These are phyloP conservation scores for Musca domestica DNA, from an alignment of 1,140 invertebrate genomes.

Conservation along the genomic window DNA sequence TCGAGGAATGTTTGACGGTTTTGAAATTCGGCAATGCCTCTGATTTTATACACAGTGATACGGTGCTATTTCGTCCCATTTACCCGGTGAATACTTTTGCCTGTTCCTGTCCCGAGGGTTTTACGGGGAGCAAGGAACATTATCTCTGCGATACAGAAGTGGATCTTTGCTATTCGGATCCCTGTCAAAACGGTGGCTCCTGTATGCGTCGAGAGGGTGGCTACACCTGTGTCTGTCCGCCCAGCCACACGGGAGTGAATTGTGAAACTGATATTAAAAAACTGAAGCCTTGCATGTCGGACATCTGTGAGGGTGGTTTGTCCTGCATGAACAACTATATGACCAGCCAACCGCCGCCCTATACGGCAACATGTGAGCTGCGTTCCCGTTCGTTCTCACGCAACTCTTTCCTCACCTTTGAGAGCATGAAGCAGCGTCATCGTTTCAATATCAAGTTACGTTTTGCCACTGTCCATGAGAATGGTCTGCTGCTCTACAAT, in stretches of 20 bases:
- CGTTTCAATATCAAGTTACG: slow-evolving; percentile 80
- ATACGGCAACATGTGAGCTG: slow-evolving; percentile 73
- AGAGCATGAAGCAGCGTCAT: slow-evolving; percentile 81
- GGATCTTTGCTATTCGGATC: slow-evolving; percentile 95
- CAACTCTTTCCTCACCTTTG: slow-evolving; percentile 88
- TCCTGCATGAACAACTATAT: slow-evolving; percentile 51
- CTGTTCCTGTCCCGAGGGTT: slow-evolving; percentile 83
- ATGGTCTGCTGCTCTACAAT: slow-evolving; percentile 90
- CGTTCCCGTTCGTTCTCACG: slow-evolving; percentile 79
- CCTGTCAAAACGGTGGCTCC: slow-evolving; percentile 85
- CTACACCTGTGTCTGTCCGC: slow-evolving; percentile 84
- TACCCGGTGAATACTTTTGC: slow-evolving; percentile 93
- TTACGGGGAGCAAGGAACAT: slow-evolving; percentile 80
- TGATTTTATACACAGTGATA: slow-evolving; percentile 86
- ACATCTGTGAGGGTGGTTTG: slow-evolving; percentile 45
- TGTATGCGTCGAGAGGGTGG: slow-evolving; percentile 87
- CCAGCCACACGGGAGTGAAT: slow-evolving; percentile 71
- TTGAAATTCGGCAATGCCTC: slow-evolving; percentile 93
- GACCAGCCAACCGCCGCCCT: slow-evolving; percentile 67
- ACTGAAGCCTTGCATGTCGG: slow-evolving; percentile 42
- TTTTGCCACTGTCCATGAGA: slow-evolving; percentile 81
- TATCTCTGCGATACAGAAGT: slow-evolving; percentile 96
- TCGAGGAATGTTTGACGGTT: slow-evolving; percentile 88
- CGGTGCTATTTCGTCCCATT: slow-evolving; percentile 91
- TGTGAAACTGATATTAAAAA: slow-evolving; percentile 77